phyloP scores from a whole-genome alignment of 2,797 vertebrate species.

The Bufotes viridis region DNA sequence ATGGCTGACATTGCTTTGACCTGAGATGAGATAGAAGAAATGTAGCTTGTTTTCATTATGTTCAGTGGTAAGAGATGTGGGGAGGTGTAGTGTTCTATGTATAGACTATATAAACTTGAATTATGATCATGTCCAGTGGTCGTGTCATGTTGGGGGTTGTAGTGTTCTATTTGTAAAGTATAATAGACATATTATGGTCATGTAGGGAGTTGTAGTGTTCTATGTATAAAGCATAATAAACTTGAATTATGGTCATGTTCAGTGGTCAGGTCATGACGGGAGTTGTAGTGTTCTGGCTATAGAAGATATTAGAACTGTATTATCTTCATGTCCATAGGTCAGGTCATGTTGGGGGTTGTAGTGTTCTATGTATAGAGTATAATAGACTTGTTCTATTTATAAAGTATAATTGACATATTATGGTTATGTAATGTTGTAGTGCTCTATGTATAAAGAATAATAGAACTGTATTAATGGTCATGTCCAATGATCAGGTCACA shows the following conservation, averaged over 20 bases:
- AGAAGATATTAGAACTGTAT: too few species aligned
- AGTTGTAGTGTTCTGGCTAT: not conserved
- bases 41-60: not conserved
- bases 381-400: not conserved
- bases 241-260: not conserved
- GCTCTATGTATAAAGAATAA: too few species aligned
- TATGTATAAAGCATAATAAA: too few species aligned
- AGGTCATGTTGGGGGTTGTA: too few species aligned
- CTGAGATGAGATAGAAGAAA: not conserved
- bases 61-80: not conserved
- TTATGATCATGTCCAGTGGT: not conserved
- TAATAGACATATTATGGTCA: not conserved
- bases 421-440: too few species aligned
- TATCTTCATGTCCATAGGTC: too few species aligned
- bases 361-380: too few species aligned
- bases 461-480: too few species aligned
- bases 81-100: not conserved
- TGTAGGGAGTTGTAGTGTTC: not conserved
- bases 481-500: too few species aligned
- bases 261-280: not conserved
- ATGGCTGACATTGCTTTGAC: conserved; percentile 11
- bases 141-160: not conserved
- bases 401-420: too few species aligned
- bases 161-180: not conserved
- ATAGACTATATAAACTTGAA: not conserved